Percentiles rank a stretch among this genome's conserved stretches.
phyloP scores from a whole-genome alignment of 30 jellyfish, hydroid and myxozoan genomes.

The Turritopsis rubra region DNA sequence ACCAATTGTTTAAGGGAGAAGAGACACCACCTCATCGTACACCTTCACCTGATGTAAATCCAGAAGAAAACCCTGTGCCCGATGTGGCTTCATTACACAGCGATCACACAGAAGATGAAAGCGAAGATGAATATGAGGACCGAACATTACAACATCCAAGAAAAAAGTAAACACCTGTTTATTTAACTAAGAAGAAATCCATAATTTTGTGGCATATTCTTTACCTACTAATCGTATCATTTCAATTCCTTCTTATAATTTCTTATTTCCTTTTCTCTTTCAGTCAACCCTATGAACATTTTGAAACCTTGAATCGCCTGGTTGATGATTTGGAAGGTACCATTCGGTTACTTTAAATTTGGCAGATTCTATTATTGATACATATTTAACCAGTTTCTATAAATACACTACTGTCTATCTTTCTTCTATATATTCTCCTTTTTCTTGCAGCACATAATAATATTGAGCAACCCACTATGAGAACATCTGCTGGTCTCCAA shows the following conservation, averaged over 20 bases:
- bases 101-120: constrained; percentile 34
- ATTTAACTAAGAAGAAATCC: no score
- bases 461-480: constrained; percentile 2
- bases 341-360: not conserved
- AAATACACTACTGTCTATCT: not conserved
- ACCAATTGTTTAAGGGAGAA: constrained; percentile 24
- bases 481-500: constrained; percentile 11
- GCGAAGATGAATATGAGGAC: constrained; percentile 47
- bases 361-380: not conserved
- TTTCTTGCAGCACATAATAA: constrained; percentile 22
- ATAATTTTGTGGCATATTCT: no score
- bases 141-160: constrained; percentile 45
- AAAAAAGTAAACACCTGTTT: no score
- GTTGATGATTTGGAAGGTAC: constrained; percentile 90
- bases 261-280: not conserved
- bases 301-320: constrained; percentile 85
- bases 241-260: no score
- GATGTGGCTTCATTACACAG: constrained; percentile 42
- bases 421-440: not conserved
- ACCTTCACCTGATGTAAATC: constrained; percentile 30
- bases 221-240: no score
- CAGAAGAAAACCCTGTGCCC: constrained; percentile 12
- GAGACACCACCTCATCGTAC: constrained; percentile 37
- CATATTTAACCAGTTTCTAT: not conserved
- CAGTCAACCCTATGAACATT: constrained; percentile 77